Evolutionary conservation across 2,797 vertebrate genomes (phyloP).

Genomic region (Acrocephalus scirpaceus): DNA sequence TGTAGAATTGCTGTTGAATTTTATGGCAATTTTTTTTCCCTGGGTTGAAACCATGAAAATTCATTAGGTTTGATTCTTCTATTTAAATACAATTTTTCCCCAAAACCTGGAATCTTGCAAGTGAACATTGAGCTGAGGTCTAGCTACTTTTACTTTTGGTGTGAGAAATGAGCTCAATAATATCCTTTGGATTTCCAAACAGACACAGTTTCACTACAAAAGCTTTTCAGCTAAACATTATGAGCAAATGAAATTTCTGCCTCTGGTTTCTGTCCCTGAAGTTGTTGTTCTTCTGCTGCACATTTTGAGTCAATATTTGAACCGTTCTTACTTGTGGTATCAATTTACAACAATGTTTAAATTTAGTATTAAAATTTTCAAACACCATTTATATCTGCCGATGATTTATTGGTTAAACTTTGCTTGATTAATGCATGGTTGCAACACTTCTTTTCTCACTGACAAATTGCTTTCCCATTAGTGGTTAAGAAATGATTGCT

Average conservation of each 20-base stretch:
- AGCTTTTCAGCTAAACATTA: not conserved
- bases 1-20: not conserved
- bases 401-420: slow-evolving; percentile 60
- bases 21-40: not conserved
- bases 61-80: not conserved
- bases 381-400: slow-evolving; percentile 47
- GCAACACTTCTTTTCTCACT: slow-evolving; percentile 46
- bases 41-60: not conserved
- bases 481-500: slow-evolving; percentile 69
- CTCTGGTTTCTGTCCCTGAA: not conserved
- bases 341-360: slow-evolving; percentile 22
- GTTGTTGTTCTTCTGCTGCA: not conserved
- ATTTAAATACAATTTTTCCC: not conserved
- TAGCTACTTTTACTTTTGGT: not conserved
- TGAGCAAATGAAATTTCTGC: not conserved
- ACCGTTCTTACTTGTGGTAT: not conserved
- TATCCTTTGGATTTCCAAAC: not conserved
- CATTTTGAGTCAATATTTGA: not conserved
- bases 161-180: not conserved
- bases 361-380: slow-evolving; percentile 34
- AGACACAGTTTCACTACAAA: not conserved
- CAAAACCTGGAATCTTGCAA: not conserved
- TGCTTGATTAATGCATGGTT: slow-evolving; percentile 64
- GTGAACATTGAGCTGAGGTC: not conserved
- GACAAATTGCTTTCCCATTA: slow-evolving; percentile 57